These are phyloP conservation scores for Prochilodus magdalenae DNA, from an alignment of 2,113 vertebrate species.

Conservation along the genomic window DNA sequence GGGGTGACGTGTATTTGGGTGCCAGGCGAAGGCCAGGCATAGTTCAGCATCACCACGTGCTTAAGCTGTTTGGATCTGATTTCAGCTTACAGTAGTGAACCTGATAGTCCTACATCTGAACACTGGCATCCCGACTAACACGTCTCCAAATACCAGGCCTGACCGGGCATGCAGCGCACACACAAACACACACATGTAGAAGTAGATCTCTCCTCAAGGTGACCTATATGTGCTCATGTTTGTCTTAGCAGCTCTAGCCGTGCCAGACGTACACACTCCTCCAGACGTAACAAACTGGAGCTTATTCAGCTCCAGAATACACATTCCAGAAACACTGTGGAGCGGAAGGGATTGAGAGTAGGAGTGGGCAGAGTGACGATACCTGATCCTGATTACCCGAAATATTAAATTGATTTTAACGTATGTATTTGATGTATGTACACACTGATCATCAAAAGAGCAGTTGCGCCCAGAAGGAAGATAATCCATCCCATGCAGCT, in stretches of 20 bases:
- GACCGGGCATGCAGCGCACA: neutral
- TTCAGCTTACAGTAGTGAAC: constrained; percentile 50
- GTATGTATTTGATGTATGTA: too few relatives aligned
- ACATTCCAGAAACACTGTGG: too few relatives aligned
- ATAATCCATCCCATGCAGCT: too few relatives aligned
- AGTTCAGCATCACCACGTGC: constrained; percentile 12
- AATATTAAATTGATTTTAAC: too few relatives aligned
- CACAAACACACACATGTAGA: constrained; percentile 1
- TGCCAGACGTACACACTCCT: neutral
- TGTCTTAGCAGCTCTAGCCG: neutral
- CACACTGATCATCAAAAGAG: too few relatives aligned
- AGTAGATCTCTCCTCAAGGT: neutral
- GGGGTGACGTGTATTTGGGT: constrained; percentile 13
- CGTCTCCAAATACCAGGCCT: constrained; percentile 2
- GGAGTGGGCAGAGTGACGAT: too few relatives aligned
- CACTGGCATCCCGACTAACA: neutral
- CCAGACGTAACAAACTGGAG: neutral
- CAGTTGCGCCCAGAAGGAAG: too few relatives aligned
- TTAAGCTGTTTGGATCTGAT: constrained; percentile 16
- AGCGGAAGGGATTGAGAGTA: too few relatives aligned
- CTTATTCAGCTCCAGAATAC: too few relatives aligned
- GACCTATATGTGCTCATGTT: neutral
- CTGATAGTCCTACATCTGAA: constrained; percentile 12
- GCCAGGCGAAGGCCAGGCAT: neutral
- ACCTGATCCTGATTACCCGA: too few relatives aligned